Evolutionary conservation across 1,140 invertebrate species (phyloP), one percentile per base, ranked within the genome.

Genomic region (Akabosia matsudoensis): DNA sequence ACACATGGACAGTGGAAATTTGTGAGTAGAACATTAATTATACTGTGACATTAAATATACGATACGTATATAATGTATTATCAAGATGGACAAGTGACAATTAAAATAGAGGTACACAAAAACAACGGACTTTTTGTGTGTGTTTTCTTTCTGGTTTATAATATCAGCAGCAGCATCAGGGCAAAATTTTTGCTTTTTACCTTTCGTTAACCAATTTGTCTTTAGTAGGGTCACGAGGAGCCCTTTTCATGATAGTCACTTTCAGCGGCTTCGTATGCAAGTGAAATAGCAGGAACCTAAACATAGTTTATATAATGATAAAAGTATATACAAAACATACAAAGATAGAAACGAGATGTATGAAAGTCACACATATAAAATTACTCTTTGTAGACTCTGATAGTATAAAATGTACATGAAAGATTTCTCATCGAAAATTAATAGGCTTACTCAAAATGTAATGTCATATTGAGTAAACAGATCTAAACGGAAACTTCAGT

Each of bases 151-250:
- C n/a, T 45, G 37, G 37, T 45, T 45, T 45, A 45, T 10, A n/a
- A 56, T 13, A 24, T 16, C 54, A 56, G 10, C 10, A 16, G 54
- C 54, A 56, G 54, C 54, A 56, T 56, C 54, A 56, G 54, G 54
- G 22, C 54, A 56, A 16, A 56, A 56, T 56, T 16, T 7, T 45
- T 45, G 37, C 37, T 45, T 45, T 70, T 78, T 82, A 95, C 93
- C 97, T 97, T 91, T 98, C 94, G 88, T 99, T 99, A 84, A 99
- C 97, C 86, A 99, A 92, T 89, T 98, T 98, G 89, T 99, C 97
- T 82, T 90, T 90, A 83, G 91, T 89, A 74, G 97, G 95, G 88
- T 98, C 93, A 86, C 97, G 91, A 82, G 97, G 97, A 82, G 91
- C 91, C 82, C 97, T 91, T 90, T 99, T 99, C 97, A 99, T 99